A percentile compares a stretch with the other conserved stretches of the same genome.
These are phyloP conservation scores for Lagocephalus sceleratus DNA, from an alignment of 2,797 vertebrate genomes.

Conservation along the genomic window DNA sequence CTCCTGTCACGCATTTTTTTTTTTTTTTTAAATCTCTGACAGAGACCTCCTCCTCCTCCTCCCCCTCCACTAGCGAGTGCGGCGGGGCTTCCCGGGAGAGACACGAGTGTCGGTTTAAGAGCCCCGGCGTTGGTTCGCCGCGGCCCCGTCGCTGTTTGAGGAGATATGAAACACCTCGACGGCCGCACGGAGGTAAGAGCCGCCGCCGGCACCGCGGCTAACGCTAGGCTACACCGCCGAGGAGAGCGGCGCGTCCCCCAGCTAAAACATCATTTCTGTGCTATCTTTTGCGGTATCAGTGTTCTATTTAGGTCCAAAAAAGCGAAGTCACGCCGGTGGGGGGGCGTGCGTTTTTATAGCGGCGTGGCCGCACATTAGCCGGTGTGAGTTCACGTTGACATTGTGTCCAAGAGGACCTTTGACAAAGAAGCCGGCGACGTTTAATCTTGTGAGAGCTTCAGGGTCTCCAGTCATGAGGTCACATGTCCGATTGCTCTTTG, in stretches of 20 bases:
- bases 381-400: slow-evolving; percentile 38
- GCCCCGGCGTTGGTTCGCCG: background rate
- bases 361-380: background rate
- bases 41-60: slow-evolving; percentile 2
- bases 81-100: background rate
- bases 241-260: slow-evolving; percentile 20
- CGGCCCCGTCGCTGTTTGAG: slow-evolving; percentile 18
- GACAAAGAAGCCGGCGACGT: background rate
- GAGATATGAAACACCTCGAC: slow-evolving; percentile 55
- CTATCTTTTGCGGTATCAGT: background rate
- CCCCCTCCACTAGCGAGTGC: no score
- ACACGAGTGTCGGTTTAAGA: background rate
- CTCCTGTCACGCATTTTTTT: slow-evolving; percentile 26
- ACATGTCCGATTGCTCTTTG: background rate
- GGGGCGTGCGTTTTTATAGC: background rate
- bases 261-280: slow-evolving; percentile 9
- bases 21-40: slow-evolving; percentile 9
- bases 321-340: no score
- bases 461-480: background rate
- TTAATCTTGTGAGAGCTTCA: slow-evolving; percentile 2
- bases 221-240: slow-evolving; percentile 23
- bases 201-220: slow-evolving; percentile 30
- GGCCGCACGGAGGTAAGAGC: slow-evolving; percentile 48
- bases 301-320: no score
- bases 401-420: slow-evolving; percentile 26